Evolutionary conservation across 2,113 vertebrate genomes (phyloP).

Genomic region (Serinus canaria): DNA sequence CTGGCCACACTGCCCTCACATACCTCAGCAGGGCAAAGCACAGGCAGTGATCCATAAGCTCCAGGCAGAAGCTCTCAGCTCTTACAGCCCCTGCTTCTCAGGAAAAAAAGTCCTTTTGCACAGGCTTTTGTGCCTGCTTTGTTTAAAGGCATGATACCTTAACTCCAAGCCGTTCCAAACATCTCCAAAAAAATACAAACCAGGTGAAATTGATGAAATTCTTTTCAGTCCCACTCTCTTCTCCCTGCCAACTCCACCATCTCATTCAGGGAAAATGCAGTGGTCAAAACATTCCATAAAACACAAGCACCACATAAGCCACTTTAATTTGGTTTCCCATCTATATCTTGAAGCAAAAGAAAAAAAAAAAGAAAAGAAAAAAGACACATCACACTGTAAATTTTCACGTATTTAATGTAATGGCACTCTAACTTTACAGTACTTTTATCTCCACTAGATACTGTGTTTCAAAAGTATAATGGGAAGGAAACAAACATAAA

Average conservation of each 20-base stretch:
- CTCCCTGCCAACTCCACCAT: background rate
- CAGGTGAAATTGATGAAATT: background rate
- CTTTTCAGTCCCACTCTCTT: background rate
- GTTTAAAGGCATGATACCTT: background rate
- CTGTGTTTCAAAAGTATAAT: background rate
- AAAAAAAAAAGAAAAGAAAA: too few species aligned
- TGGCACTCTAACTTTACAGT: slow-evolving; percentile 37
- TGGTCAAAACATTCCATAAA: background rate
- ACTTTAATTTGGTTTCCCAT: background rate
- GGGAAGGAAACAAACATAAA: background rate
- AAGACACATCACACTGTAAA: background rate
- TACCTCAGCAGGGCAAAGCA: background rate
- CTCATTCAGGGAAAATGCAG: background rate
- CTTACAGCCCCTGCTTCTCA: rapidly evolving
- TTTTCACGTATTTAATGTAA: slow-evolving; percentile 34
- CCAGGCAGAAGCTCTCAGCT: background rate
- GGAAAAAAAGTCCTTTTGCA: background rate
- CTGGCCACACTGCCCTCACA: rapidly evolving
- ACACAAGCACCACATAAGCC: background rate
- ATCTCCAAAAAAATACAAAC: background rate
- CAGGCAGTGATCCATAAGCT: background rate
- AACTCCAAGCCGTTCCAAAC: background rate
- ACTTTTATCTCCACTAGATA: slow-evolving; percentile 3
- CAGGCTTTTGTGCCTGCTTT: background rate
- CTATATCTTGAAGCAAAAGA: background rate